Evolutionary conservation across 1,140 invertebrate species (phyloP), one percentile per base, ranked within the genome.

Genomic region (Orchesella cincta): DNA sequence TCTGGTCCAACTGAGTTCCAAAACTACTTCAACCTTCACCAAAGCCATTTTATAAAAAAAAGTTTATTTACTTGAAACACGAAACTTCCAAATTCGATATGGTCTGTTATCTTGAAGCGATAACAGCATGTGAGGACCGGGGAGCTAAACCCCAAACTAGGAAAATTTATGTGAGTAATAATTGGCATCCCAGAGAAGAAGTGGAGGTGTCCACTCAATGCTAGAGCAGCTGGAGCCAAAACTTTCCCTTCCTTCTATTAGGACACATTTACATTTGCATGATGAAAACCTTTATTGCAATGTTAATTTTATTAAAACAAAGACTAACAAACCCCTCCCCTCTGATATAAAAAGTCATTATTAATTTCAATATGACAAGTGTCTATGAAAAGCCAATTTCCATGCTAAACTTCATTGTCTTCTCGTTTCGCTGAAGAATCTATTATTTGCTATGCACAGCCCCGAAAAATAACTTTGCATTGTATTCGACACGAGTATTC

Each of bases 351-450:
- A 23, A 5, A 5, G 54, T 23, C 54, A 57, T 57, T 23, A 57
- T 57, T 23, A 57, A 18, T 57, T 57, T 57, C 54, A 57, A 57
- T 57, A 57, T 57, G 54, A 57, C 54, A 57, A 57, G 54, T 57
- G 54, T 57, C 54, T 23, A 57, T 57, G 54, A 57, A 57, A 57
- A 57, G 54, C 54, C 54, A 57, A 57, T 57, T 57, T 57, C 26
- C 54, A 57, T 57, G 26, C 23, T n/a, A 57, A 57, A 57, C 54
- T 57, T 57, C 54, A 57, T 57, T 57, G 54, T 57, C 26, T 57
- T n/a, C 23, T 23, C 54, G 26, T 57, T 23, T 23, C 12, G 23
- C 8, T 5, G 26, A 57, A 14, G 54, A 23, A 57, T 12, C 14
- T 23, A 57, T 57, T 23, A 23, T 23, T 57, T 57, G 26, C 54